Conservation (phyloP, 2,888 invertebrate species). For the Dastarcus helophoroides region DNA sequence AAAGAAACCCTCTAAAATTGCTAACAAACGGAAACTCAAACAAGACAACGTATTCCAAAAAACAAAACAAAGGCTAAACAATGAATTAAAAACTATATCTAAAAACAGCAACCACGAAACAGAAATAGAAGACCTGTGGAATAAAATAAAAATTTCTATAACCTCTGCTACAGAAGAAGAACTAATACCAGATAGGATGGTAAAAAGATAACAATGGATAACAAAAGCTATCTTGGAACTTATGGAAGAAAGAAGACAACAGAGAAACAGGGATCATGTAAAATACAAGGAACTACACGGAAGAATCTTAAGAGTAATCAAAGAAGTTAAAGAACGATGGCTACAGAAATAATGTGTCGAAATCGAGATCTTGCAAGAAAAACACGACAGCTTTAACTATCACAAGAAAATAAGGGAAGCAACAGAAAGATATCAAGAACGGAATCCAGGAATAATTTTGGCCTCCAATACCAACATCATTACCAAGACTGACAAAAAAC, state of each 20-base stretch:
- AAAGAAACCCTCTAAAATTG: conserved; percentile 1
- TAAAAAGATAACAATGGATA: conserved; percentile 7
- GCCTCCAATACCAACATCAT: too few relatives aligned
- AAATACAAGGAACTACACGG: conserved; percentile 6
- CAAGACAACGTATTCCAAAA: conserved; percentile 4
- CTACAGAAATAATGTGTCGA: conserved; percentile 5
- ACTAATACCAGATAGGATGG: conserved; percentile 5
- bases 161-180: conserved; percentile 3
- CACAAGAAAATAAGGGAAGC: conserved; percentile 8
- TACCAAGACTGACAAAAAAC: conserved; percentile 5
- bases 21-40: conserved; percentile 6
- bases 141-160: conserved; percentile 6
- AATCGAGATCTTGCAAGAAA: conserved; percentile 7
- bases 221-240: conserved; percentile 5
- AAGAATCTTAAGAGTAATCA: conserved; percentile 6
- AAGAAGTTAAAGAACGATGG: conserved; percentile 9
- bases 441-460: too few relatives aligned
- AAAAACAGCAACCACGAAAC: conserved; percentile 3
- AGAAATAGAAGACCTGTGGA: conserved; percentile 6
- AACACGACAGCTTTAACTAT: conserved; percentile 4
- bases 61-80: conserved; percentile 4
- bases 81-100: conserved; percentile 5
- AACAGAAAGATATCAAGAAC: too few relatives aligned
- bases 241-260: conserved; percentile 8
- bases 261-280: conserved; percentile 2